Percentiles rank a stretch among this genome's conserved stretches.
Conservation (phyloP, 2,113 vertebrate species). For the Euleptes europaea region DNA sequence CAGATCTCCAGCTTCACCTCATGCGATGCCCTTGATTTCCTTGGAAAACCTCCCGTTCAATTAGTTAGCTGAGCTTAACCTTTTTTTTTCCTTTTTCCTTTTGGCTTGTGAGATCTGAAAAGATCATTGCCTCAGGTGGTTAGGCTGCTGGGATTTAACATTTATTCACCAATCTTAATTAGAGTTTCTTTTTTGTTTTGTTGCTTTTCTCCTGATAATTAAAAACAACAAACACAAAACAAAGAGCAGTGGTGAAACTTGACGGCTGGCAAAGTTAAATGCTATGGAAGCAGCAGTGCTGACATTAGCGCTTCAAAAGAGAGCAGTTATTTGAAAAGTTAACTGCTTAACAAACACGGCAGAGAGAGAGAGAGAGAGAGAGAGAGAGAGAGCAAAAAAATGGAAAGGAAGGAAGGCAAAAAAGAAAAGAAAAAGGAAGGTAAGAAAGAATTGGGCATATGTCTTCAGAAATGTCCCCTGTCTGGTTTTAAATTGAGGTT, state of each 20-base stretch:
- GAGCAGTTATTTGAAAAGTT: slow-evolving; percentile 68
- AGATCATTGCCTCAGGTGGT: slow-evolving; percentile 48
- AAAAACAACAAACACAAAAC: slow-evolving; percentile 49
- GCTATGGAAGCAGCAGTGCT: slow-evolving; percentile 52
- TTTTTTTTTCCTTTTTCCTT: slow-evolving; percentile 7
- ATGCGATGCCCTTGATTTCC: slow-evolving; percentile 25
- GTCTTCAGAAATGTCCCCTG: background rate
- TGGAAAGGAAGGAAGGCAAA: slow-evolving; percentile 8
- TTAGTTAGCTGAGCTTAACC: slow-evolving; percentile 32
- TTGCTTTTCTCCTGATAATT: slow-evolving; percentile 30
- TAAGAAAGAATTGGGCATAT: slow-evolving; percentile 33
- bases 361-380: slow-evolving; percentile 47
- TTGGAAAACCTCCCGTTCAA: slow-evolving; percentile 40
- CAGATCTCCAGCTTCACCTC: slow-evolving; percentile 17
- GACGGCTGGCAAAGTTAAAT: slow-evolving; percentile 47
- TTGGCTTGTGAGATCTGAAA: slow-evolving; percentile 36
- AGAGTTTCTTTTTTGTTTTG: slow-evolving; percentile 12
- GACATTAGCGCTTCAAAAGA: slow-evolving; percentile 70
- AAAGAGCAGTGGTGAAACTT: slow-evolving; percentile 44
- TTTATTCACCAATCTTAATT: slow-evolving; percentile 56
- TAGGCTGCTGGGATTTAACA: slow-evolving; percentile 54
- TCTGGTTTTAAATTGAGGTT: background rate
- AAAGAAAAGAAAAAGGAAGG: slow-evolving; percentile 21
- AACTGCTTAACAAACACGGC: slow-evolving; percentile 60
- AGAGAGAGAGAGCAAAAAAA: slow-evolving; percentile 28